Evolutionary conservation across 2,888 invertebrate species (phyloP).

Genomic region (Tenthredo notha): DNA sequence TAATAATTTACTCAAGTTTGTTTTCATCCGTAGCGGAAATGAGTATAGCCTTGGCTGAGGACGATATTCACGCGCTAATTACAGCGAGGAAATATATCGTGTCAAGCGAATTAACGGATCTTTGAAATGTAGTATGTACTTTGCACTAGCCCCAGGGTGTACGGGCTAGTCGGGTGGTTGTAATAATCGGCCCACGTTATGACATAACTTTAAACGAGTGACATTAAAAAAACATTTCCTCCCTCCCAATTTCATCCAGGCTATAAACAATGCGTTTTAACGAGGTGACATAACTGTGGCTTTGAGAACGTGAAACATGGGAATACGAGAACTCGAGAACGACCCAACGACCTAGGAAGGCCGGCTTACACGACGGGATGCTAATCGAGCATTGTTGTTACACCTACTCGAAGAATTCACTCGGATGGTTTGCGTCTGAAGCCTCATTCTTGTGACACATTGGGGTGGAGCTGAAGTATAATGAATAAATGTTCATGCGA

Average conservation of each 20-base stretch:
- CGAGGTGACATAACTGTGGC: slow-evolving; percentile 51
- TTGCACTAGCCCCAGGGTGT: background rate
- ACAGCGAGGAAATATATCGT: slow-evolving; percentile 18
- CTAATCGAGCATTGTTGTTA: slow-evolving; percentile 53
- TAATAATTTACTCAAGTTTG: slow-evolving; percentile 37
- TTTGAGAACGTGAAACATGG: slow-evolving; percentile 41
- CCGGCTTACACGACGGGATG: slow-evolving; percentile 51
- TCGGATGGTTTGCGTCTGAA: slow-evolving; percentile 2
- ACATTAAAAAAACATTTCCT: slow-evolving; percentile 5
- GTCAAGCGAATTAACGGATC: slow-evolving; percentile 43
- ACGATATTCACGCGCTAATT: slow-evolving; percentile 48
- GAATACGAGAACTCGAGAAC: slow-evolving; percentile 34
- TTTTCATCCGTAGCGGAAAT: slow-evolving; percentile 46
- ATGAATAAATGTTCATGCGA: background rate
- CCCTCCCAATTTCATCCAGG: slow-evolving; percentile 33
- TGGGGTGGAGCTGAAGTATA: background rate
- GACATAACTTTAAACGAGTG: slow-evolving; percentile 37
- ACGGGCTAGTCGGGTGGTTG: too few species aligned
- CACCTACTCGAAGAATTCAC: slow-evolving; percentile 51
- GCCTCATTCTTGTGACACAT: slow-evolving; percentile 7
- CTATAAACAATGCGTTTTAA: slow-evolving; percentile 51
- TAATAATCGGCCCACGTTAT: slow-evolving; percentile 31
- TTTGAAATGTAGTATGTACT: slow-evolving; percentile 16
- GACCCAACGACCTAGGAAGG: slow-evolving; percentile 54
- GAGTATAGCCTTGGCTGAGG: slow-evolving; percentile 43